Conservation (phyloP, 2,113 vertebrate genomes). For the Phycodurus eques region DNA sequence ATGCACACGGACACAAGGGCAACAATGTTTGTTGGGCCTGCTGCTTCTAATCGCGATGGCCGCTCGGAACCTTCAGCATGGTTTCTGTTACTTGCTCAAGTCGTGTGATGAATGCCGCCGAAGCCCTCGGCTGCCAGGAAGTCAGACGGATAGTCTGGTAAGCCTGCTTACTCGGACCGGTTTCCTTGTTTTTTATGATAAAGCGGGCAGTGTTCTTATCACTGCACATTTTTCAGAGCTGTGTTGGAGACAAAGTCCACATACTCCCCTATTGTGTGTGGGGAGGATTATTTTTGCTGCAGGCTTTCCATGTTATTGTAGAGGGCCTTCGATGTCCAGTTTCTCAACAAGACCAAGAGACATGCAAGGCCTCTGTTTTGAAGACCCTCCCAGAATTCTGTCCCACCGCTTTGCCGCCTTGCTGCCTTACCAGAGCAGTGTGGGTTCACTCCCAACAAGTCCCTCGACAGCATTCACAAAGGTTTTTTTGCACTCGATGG, state of each 20-base stretch:
- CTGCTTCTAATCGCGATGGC: conserved; percentile 4
- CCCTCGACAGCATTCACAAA: not conserved
- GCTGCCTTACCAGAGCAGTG: conserved; percentile 11
- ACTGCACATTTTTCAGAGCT: conserved; percentile 47
- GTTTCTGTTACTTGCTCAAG: conserved; percentile 32
- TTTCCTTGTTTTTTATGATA: conserved; percentile 41
- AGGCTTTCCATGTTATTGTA: conserved; percentile 48
- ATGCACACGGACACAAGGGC: not conserved
- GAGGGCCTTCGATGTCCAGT: conserved; percentile 44
- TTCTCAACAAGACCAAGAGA: conserved; percentile 45
- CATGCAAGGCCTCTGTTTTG: conserved; percentile 46
- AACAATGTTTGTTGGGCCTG: conserved; percentile 8
- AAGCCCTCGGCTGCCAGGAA: conserved; percentile 22
- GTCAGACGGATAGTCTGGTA: conserved; percentile 20
- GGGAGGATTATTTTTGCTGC: conserved; percentile 52
- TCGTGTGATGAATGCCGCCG: conserved; percentile 29
- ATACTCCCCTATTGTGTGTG: conserved; percentile 55
- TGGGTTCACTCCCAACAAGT: not conserved
- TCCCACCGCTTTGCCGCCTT: conserved; percentile 33
- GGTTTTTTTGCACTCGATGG: not conserved
- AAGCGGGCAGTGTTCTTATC: conserved; percentile 48
- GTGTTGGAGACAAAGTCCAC: conserved; percentile 51
- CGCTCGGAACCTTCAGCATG: conserved; percentile 3
- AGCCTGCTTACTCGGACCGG: conserved; percentile 5
- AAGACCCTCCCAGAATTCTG: conserved; percentile 47